These are phyloP conservation scores for Furcifer pardalis DNA, from an alignment of 2,797 vertebrate species.

Conservation along the genomic window DNA sequence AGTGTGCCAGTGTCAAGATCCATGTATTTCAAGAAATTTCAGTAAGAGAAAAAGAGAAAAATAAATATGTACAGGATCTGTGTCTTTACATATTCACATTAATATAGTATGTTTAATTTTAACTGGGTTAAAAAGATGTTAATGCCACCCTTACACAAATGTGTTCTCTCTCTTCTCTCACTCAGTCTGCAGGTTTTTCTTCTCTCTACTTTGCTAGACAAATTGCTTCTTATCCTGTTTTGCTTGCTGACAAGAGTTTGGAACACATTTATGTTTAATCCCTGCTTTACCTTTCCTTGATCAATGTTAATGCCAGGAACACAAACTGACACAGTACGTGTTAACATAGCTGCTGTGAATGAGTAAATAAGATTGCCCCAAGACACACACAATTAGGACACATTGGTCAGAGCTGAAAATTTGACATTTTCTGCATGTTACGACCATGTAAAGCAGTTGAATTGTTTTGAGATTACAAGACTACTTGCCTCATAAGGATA, in stretches of 20 bases:
- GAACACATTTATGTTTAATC: conserved; percentile 22
- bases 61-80: no score
- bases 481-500: conserved; percentile 60
- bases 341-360: conserved; percentile 12
- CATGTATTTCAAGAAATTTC: no score
- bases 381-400: conserved; percentile 27
- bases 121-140: no score
- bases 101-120: no score
- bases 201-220: conserved; percentile 39
- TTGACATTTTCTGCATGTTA: conserved; percentile 35
- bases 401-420: conserved; percentile 34
- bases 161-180: no score
- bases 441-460: conserved; percentile 57
- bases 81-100: no score
- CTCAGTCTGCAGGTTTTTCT: background rate
- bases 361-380: conserved; percentile 21
- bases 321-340: background rate
- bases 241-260: conserved; percentile 27
- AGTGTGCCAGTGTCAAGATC: no score
- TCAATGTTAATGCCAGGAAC: conserved; percentile 23
- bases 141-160: no score
- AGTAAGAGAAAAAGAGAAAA: no score
- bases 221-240: background rate
- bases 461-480: conserved; percentile 66
- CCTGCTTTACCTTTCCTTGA: conserved; percentile 10